Evolutionary conservation across 1,140 invertebrate genomes (phyloP).

Genomic region (Rhynchophorus ferrugineus): DNA sequence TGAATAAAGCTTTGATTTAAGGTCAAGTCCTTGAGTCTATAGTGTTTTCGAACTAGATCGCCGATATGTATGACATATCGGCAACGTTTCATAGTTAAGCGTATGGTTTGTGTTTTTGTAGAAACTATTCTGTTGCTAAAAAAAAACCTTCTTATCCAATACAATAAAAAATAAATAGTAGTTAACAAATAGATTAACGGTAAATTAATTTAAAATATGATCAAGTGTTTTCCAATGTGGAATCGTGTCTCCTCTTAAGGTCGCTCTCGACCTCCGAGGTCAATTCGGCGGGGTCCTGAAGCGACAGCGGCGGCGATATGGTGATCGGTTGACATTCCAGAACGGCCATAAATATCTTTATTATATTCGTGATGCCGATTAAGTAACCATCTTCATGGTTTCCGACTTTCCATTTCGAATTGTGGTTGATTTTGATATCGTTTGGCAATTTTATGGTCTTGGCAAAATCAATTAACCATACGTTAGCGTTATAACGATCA

Average conservation of each 20-base stretch:
- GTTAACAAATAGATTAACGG: not conserved
- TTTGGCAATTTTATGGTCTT: slow-evolving; percentile 83
- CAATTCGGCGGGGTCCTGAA: slow-evolving; percentile 28
- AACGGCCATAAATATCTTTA: slow-evolving; percentile 70
- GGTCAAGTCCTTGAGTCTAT: too few species aligned
- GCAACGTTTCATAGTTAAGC: not conserved
- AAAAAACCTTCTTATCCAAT: not conserved
- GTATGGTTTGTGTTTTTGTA: not conserved
- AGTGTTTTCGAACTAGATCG: not conserved
- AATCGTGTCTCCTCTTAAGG: not conserved
- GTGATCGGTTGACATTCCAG: slow-evolving; percentile 37
- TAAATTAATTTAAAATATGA: not conserved
- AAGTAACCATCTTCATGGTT: slow-evolving; percentile 98
- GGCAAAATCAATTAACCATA: slow-evolving; percentile 99
- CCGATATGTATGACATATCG: slow-evolving; percentile 4
- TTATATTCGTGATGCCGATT: slow-evolving; percentile 89
- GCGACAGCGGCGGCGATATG: slow-evolving; percentile 32
- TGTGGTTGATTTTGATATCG: slow-evolving; percentile 69
- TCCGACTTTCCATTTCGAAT: slow-evolving; percentile 84
- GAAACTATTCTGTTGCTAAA: not conserved
- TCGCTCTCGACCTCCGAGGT: slow-evolving; percentile 4
- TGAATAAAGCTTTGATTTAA: too few species aligned
- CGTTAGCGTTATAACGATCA: slow-evolving; percentile 74
- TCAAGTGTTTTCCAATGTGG: not conserved
- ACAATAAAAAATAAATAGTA: slow-evolving; percentile 8